A percentile compares a stretch with the other conserved stretches of the same genome.
Conservation (phyloP, 2,113 vertebrate species). For the Erythrocebus patas region DNA sequence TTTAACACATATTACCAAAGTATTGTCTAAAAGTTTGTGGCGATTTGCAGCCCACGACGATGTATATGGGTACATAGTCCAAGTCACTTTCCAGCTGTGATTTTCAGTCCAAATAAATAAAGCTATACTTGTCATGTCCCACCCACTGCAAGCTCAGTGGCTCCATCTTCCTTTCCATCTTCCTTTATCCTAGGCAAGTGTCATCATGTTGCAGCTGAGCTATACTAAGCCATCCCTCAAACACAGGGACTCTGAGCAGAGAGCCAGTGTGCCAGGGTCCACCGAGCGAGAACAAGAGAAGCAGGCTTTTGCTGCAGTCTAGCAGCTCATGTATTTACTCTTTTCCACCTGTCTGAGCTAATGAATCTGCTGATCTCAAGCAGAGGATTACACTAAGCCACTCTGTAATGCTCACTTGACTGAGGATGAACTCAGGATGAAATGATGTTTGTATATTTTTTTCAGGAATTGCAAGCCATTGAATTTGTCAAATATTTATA, state of each 20-base stretch:
- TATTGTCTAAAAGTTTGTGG: background rate
- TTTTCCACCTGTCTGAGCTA: conserved; percentile 72
- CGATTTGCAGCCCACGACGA: background rate
- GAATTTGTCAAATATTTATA: conserved; percentile 66
- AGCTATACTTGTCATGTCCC: no score
- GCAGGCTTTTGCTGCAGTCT: background rate
- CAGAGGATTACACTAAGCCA: conserved; percentile 74
- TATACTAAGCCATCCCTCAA: background rate
- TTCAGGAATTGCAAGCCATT: conserved; percentile 38
- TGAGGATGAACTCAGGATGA: conserved; percentile 72
- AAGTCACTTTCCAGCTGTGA: background rate
- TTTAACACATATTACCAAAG: background rate
- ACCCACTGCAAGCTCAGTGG: background rate
- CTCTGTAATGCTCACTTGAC: conserved; percentile 69
- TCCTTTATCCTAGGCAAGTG: no score
- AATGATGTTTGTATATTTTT: conserved; percentile 71
- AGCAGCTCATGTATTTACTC: conserved; percentile 34
- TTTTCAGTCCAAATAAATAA: background rate
- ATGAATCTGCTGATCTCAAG: conserved; percentile 63
- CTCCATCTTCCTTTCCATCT: background rate
- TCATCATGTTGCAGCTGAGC: background rate
- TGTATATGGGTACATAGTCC: background rate
- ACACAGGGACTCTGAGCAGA: background rate
- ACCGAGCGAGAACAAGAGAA: background rate
- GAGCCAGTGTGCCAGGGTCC: background rate